Conservation (phyloP, 1,140 invertebrate genomes). For the Drosophila novamexicana region DNA sequence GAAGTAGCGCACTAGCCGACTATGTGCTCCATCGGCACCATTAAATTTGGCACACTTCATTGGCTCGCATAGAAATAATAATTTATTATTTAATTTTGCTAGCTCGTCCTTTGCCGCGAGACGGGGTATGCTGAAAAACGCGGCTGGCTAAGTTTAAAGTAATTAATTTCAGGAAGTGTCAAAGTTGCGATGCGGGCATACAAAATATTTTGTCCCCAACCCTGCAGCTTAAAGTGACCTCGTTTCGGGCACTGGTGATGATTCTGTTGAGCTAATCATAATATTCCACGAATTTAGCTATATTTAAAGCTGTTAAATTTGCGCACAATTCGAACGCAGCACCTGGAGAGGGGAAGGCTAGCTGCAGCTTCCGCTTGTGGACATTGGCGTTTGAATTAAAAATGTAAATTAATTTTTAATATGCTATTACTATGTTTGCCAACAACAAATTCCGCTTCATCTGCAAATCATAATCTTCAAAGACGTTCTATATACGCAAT, state of each 20-base stretch:
- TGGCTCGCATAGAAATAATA: constrained; percentile 76
- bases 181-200: constrained; percentile 67
- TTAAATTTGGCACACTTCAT: constrained; percentile 81
- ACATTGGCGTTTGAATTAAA: constrained; percentile 60
- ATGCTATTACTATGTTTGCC: constrained; percentile 27
- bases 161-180: constrained; percentile 80
- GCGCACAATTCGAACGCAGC: no score
- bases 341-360: neutral
- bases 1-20: constrained; percentile 72
- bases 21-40: constrained; percentile 68
- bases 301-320: neutral
- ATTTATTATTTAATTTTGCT: constrained; percentile 78
- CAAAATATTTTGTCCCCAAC: constrained; percentile 50
- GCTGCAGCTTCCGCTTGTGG: constrained; percentile 24
- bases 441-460: constrained; percentile 1
- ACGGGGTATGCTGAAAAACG: constrained; percentile 20
- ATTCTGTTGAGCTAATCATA: constrained; percentile 6
- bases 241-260: constrained; percentile 11
- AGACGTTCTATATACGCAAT: constrained; percentile 48
- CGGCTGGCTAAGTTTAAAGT: constrained; percentile 67
- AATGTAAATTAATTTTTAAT: constrained; percentile 81
- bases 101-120: constrained; percentile 8
- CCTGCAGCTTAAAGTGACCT: constrained; percentile 35
- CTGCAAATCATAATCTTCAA: constrained; percentile 72
- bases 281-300: constrained; percentile 5